Evolutionary conservation across 1,140 invertebrate species (phyloP).

Genomic region (Zophobas morio): DNA sequence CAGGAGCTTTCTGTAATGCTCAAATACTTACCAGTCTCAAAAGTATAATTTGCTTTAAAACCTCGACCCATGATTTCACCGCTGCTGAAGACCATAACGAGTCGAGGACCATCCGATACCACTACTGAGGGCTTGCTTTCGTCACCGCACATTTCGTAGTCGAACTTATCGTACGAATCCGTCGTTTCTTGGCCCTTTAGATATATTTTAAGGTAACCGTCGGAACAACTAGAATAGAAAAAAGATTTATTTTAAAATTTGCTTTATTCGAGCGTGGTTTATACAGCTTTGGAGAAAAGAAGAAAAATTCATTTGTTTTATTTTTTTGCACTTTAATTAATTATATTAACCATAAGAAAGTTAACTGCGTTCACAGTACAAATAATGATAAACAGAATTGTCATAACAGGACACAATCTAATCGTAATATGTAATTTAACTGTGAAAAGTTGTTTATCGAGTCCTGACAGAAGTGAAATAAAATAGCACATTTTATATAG

Average conservation of each 20-base stretch:
- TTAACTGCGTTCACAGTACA: too few species aligned
- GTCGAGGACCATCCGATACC: slow-evolving; percentile 90
- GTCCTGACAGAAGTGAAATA: too few species aligned
- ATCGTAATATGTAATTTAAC: too few species aligned
- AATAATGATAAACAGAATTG: too few species aligned
- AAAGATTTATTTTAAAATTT: neutral
- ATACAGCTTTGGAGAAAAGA: neutral
- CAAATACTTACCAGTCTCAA: slow-evolving; percentile 82
- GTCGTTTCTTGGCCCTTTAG: slow-evolving; percentile 93
- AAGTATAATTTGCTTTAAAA: slow-evolving; percentile 92
- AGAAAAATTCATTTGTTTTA: neutral
- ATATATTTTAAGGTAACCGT: slow-evolving; percentile 93
- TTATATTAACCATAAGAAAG: neutral
- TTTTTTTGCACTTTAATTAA: neutral
- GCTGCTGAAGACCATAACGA: slow-evolving; percentile 94
- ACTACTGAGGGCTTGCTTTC: slow-evolving; percentile 78
- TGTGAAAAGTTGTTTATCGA: too few species aligned
- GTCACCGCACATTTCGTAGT: slow-evolving; percentile 92
- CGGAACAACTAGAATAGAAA: slow-evolving; percentile 77
- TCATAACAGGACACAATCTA: too few species aligned
- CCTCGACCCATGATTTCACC: slow-evolving; percentile 90
- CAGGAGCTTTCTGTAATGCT: too few species aligned
- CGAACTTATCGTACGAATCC: slow-evolving; percentile 93
- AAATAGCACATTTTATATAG: too few species aligned
- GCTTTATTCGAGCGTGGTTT: neutral